Evolutionary conservation across 2,888 invertebrate genomes (phyloP).

Genomic region (Netelia inedita): DNA sequence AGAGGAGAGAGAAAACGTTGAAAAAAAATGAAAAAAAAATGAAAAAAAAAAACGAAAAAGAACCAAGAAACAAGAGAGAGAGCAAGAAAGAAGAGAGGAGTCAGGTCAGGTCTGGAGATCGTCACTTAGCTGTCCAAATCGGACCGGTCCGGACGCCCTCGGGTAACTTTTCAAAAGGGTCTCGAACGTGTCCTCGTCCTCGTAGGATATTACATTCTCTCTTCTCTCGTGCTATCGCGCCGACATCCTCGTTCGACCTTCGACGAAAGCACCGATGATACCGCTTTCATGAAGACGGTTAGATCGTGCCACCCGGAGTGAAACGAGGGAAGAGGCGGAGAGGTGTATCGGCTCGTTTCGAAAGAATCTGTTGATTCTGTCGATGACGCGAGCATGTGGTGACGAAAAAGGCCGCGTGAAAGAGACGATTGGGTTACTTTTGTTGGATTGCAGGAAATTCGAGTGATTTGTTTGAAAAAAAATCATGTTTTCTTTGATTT

Average conservation of each 20-base stretch:
- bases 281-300: background rate
- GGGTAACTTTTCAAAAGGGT: constrained; percentile 16
- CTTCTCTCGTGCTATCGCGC: background rate
- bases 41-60: background rate
- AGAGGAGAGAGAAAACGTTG: background rate
- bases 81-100: constrained; percentile 25
- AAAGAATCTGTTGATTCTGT: background rate
- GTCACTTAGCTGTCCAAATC: constrained; percentile 52
- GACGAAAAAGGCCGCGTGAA: background rate
- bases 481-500: too few species aligned
- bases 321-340: background rate
- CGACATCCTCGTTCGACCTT: background rate
- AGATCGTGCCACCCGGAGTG: background rate
- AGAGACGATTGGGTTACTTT: background rate
- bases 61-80: background rate
- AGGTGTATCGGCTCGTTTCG: background rate
- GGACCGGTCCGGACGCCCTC: constrained; percentile 3
- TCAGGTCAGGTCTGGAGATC: constrained; percentile 69
- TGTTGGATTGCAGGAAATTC: too few species aligned
- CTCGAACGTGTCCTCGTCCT: constrained; percentile 13
- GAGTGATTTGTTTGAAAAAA: too few species aligned
- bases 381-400: background rate
- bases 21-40: background rate
- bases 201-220: constrained; percentile 24
- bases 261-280: background rate